phyloP scores from a whole-genome alignment of 2,113 vertebrate genomes.

The Chaetodon auriga region DNA sequence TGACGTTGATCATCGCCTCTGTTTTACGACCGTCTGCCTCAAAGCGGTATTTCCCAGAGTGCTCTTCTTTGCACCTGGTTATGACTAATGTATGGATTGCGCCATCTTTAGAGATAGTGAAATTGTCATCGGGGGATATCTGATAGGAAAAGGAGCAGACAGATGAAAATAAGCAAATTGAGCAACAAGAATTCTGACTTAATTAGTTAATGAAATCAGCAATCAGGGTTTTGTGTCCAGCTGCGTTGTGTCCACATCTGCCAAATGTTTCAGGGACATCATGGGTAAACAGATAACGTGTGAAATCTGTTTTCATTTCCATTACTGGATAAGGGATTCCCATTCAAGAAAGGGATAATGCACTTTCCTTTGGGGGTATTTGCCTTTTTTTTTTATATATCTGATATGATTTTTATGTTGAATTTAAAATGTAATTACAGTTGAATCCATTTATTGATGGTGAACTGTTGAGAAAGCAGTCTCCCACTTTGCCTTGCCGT shows the following conservation, averaged over 20 bases:
- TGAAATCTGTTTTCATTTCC: not conserved
- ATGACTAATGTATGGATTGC: slow-evolving; percentile 85
- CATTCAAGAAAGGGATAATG: too few species aligned
- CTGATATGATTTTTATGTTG: too few species aligned
- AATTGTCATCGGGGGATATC: slow-evolving; percentile 83
- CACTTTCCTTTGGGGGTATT: too few species aligned
- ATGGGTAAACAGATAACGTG: not conserved
- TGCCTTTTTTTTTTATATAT: too few species aligned
- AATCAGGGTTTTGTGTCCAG: slow-evolving; percentile 13
- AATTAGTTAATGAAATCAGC: not conserved
- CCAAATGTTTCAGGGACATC: slow-evolving; percentile 5
- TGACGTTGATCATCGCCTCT: slow-evolving; percentile 80
- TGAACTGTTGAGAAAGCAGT: too few species aligned
- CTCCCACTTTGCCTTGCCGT: too few species aligned
- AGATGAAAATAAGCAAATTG: slow-evolving; percentile 4
- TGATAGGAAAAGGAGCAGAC: slow-evolving; percentile 55
- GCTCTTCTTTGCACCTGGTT: slow-evolving; percentile 77
- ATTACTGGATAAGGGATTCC: too few species aligned
- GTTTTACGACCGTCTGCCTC: slow-evolving; percentile 86
- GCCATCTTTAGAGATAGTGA: slow-evolving; percentile 85
- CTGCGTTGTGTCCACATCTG: slow-evolving; percentile 14
- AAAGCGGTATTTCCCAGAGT: slow-evolving; percentile 90
- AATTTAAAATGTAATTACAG: too few species aligned
- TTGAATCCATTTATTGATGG: too few species aligned
- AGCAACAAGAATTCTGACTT: not conserved